phyloP scores from a whole-genome alignment of 1,140 invertebrate genomes.

The Drosophila littoralis region DNA sequence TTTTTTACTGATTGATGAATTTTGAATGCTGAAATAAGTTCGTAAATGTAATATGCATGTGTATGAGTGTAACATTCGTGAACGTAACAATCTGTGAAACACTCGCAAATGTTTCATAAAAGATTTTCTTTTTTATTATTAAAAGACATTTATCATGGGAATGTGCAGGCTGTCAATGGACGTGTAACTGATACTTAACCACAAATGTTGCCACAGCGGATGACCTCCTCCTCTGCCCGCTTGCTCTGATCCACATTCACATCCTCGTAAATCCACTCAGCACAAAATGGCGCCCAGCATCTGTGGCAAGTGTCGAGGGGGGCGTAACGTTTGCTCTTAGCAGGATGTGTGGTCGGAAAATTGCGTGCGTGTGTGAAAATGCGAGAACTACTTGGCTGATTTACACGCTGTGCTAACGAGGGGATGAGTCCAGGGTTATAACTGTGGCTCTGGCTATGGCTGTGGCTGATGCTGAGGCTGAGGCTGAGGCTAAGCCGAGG shows the following conservation, averaged over 20 bases:
- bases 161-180: conserved; percentile 62
- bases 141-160: conserved; percentile 80
- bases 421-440: conserved; percentile 51
- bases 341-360: conserved; percentile 45
- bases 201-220: conserved; percentile 74
- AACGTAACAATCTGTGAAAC: conserved; percentile 3
- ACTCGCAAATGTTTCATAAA: conserved; percentile 29
- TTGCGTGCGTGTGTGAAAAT: conserved; percentile 47
- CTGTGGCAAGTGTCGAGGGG: conserved; percentile 64
- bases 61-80: background rate
- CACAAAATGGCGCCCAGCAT: conserved; percentile 68
- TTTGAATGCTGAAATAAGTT: background rate
- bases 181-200: conserved; percentile 72
- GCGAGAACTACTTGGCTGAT: conserved; percentile 53
- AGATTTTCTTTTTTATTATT: conserved; percentile 61
- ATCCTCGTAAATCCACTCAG: conserved; percentile 76
- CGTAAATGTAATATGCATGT: background rate
- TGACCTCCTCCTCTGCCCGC: background rate
- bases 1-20: background rate
- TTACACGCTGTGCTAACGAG: conserved; percentile 74
- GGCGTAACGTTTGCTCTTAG: conserved; percentile 43
- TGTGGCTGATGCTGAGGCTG: conserved; percentile 21
- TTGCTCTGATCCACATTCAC: conserved; percentile 1
- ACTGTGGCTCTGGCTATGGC: too few relatives aligned
- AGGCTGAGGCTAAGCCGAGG: conserved; percentile 33